Base-by-base conservation (phyloP, 1,140 invertebrate species). In the Bombus affinis region DNA sequence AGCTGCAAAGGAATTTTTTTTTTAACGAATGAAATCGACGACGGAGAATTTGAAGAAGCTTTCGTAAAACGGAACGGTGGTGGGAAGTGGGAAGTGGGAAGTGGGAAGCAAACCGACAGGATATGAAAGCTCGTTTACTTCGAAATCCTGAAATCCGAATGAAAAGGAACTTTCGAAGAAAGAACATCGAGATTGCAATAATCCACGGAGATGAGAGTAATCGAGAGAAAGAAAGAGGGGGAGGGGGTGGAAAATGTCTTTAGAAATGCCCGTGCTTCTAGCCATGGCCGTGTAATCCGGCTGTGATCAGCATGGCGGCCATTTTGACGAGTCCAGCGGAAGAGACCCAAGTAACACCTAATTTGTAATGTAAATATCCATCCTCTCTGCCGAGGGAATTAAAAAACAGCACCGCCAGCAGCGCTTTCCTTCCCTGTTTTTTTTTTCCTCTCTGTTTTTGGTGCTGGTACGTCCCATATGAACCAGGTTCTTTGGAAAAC, bases 291-390 rank as follows among this genome's bases (percentile, higher is more conserved):
- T 42, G 42, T 74, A 76, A 76, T 76, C 53, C 37, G 35, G 12
- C 74, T 42, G 74, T 39, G 74, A 76, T 76, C 53, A 59, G 74
- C 74, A 13, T 28, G 25, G 35, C 74, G 15, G 35, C 47, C 35
- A 59, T 76, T 76, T 57, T 62, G 35, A 74, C n/a, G 28, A 32
- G 72, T 47, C 72, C 72, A 1, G 39, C 15, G 71, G 15, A 42
- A n/a, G 3, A 73, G 66, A 18, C 18, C 28, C 8, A 59, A 18
- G 8, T 13, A 35, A 15, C 35, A 28, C 13, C 53, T 62, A 76
- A 76, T 76, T 76, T 76, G 74, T 62, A 76, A 76, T 76, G 47
- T 76, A 76, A 76, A 76, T 76, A 62, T 79, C 39, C 77, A 6
- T 10, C 8, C 42, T 25, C 8, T 44, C n/a, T 28, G 25, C 22